Base-by-base conservation (phyloP, 2,797 vertebrate species). In the Coreius guichenoti region DNA sequence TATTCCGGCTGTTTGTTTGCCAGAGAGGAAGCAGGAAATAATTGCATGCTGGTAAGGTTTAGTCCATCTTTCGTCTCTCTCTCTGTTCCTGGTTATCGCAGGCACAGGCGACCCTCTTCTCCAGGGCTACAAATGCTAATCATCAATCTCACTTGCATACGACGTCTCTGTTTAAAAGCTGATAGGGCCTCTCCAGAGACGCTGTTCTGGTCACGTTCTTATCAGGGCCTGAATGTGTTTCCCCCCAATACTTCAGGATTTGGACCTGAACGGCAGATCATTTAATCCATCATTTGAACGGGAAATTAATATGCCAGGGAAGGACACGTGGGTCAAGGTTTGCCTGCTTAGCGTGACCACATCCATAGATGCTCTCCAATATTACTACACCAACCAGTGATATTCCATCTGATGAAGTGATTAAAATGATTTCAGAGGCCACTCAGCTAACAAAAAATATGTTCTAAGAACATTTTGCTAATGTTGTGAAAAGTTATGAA, bases 251-350 rank as follows among this genome's bases (percentile, higher is more conserved):
- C 88, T 89, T 90, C 84, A 87, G 86, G 93, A 94, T 94, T 93
- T 92, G 89, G 93, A 92, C 90, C 70, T 31, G 14, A 96, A 96
- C 95, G 91, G 61, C 91, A 95, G 95, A 96, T 97, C 96, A 97
- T 97, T 97, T 97, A 97, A 98, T 98, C 96, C 95, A 97, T 97
- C 96, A 97, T 96, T 97, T 97, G 96, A 98, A 96, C 95, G 61
- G 61, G 61, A 65, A 65, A 96, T 96, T 95, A 96, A 96, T 98
- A 97, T 97, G 96, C 94, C 95, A 94, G 95, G 83, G 86, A 91
- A 89, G 92, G 88, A 58, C 51, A 51, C 39, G 1, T 2, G 29
- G 69, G 65, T 70, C 67, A 51, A 19, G 63, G n/a, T 43, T 36
- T 5, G 33, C 67, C n/a, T 54, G 9, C 6, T 45, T 61, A 31